These are phyloP conservation scores for Scolanthus callimorphus DNA, from an alignment of 92 coral and sea anemone genomes.

Conservation along the genomic window DNA sequence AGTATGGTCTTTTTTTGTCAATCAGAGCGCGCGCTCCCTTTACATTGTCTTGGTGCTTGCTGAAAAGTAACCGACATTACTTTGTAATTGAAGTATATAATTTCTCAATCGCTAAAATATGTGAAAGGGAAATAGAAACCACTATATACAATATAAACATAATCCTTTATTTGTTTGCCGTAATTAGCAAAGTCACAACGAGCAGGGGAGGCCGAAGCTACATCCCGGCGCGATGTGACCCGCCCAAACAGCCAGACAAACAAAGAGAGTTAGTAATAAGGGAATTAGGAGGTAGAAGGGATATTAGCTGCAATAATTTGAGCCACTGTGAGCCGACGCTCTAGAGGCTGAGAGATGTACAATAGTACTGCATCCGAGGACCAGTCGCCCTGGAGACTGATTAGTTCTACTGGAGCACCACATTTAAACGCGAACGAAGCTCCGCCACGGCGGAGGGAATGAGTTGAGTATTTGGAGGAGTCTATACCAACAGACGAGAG, in stretches of 20 bases:
- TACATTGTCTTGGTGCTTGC: too few relatives aligned
- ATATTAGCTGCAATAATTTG: conserved; percentile 6
- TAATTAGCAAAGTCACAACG: background rate
- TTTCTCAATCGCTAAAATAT: too few relatives aligned
- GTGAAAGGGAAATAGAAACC: too few relatives aligned
- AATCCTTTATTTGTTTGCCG: background rate
- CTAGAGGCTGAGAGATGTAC: conserved; percentile 12
- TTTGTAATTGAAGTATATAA: too few relatives aligned
- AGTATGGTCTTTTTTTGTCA: too few relatives aligned
- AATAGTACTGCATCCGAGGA: conserved; percentile 12
- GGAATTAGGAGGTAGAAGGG: background rate
- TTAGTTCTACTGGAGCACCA: conserved; percentile 11
- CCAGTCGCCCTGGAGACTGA: conserved; percentile 20
- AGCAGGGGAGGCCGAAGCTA: background rate
- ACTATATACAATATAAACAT: background rate
- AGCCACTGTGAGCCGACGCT: conserved; percentile 3
- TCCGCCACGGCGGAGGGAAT: conserved; percentile 29
- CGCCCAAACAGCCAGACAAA: background rate
- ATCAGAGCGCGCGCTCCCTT: too few relatives aligned
- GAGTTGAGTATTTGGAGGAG: conserved; percentile 25
- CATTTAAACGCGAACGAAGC: conserved; percentile 15
- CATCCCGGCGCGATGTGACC: background rate
- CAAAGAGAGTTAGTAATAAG: background rate
- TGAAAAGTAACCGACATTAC: too few relatives aligned
- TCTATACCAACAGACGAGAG: background rate